phyloP scores from a whole-genome alignment of 2,113 vertebrate species.

The Plotosus lineatus region DNA sequence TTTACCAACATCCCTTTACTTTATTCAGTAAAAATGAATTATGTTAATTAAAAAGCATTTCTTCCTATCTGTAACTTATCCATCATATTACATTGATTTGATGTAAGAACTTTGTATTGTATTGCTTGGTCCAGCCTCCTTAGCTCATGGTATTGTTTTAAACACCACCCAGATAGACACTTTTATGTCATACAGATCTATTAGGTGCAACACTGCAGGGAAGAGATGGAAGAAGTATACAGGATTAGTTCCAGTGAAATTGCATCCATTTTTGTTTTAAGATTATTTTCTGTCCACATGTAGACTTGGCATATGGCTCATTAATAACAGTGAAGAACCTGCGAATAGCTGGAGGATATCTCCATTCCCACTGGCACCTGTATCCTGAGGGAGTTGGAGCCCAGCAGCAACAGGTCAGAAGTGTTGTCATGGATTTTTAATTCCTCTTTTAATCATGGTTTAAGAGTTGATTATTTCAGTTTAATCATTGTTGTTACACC shows the following conservation, averaged over 20 bases:
- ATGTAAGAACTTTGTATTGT: neutral
- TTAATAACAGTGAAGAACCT: slow-evolving; percentile 91
- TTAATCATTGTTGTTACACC: neutral
- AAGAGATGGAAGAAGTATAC: neutral
- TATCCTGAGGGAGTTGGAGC: slow-evolving; percentile 91
- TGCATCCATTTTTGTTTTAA: neutral
- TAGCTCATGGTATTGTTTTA: neutral
- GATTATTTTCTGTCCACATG: neutral
- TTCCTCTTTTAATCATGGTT: neutral
- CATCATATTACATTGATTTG: neutral
- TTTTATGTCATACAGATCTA: neutral
- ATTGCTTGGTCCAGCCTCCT: neutral
- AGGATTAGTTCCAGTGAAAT: neutral
- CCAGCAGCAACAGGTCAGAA: slow-evolving; percentile 88
- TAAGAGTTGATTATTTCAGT: neutral
- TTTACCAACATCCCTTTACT: too few relatives aligned
- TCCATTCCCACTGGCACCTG: slow-evolving; percentile 96
- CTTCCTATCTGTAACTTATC: too few relatives aligned
- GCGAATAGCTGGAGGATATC: slow-evolving; percentile 91
- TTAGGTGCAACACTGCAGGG: neutral
- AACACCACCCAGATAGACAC: neutral
- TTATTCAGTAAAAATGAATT: too few relatives aligned
- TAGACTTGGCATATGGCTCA: slow-evolving; percentile 93
- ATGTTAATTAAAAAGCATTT: too few relatives aligned
- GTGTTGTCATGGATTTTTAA: neutral